phyloP scores from a whole-genome alignment of 2,888 invertebrate species.

The Formica aserva region DNA sequence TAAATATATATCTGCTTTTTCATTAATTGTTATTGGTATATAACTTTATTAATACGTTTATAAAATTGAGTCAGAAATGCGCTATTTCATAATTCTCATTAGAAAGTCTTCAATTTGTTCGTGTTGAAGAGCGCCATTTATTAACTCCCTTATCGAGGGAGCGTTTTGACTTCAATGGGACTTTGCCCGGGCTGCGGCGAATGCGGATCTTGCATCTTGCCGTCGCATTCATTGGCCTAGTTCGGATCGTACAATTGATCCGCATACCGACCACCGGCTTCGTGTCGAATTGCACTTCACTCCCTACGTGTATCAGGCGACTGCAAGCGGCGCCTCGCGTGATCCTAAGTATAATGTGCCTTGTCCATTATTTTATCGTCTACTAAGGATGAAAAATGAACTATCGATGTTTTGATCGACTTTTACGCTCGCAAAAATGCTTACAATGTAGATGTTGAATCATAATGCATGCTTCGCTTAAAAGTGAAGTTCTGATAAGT shows the following conservation, averaged over 20 bases:
- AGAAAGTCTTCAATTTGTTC: neutral
- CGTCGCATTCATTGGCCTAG: conserved; percentile 62
- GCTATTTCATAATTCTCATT: neutral
- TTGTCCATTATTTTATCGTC: conserved; percentile 21
- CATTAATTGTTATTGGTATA: neutral
- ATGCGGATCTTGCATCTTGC: conserved; percentile 48
- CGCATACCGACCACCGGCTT: conserved; percentile 52
- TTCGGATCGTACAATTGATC: conserved; percentile 66
- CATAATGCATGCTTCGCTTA: neutral
- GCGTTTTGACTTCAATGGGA: conserved; percentile 28
- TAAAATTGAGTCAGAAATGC: conserved; percentile 7
- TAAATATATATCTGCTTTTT: neutral
- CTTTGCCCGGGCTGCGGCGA: conserved; percentile 30
- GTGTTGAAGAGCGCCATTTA: neutral
- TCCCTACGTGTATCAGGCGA: conserved; percentile 6
- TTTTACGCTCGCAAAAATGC: conserved; percentile 36
- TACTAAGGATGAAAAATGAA: conserved; percentile 45
- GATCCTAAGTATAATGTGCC: conserved; percentile 22
- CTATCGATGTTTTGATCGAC: conserved; percentile 42
- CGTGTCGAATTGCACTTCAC: conserved; percentile 56
- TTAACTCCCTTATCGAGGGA: neutral
- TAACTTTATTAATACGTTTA: neutral
- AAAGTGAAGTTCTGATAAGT: conserved; percentile 22
- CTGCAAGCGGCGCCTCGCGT: conserved; percentile 36
- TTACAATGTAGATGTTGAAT: conserved; percentile 29